Conservation (phyloP, 2,888 invertebrate genomes). For the Hipparchia semele region DNA sequence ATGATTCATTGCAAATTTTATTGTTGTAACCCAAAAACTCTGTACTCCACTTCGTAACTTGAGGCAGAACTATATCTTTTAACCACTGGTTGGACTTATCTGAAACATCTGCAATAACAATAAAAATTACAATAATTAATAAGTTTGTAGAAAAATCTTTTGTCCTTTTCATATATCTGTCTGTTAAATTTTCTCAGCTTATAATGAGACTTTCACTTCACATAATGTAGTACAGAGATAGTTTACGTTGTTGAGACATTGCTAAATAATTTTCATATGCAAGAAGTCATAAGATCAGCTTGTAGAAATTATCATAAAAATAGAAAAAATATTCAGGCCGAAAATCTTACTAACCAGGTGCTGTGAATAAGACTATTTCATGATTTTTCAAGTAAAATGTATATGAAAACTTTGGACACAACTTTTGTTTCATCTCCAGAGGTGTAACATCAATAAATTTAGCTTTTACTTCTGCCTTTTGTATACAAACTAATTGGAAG, state of each 20-base stretch:
- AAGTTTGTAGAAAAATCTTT: neutral
- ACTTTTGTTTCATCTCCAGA: slow-evolving; percentile 54
- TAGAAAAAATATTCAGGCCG: neutral
- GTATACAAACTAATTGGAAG: slow-evolving; percentile 63
- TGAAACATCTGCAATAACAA: slow-evolving; percentile 50
- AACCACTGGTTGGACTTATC: slow-evolving; percentile 79
- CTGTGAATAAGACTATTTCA: slow-evolving; percentile 66
- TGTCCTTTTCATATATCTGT: too few species aligned
- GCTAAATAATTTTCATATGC: too few species aligned
- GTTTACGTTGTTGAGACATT: too few species aligned
- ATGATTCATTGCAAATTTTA: slow-evolving; percentile 77
- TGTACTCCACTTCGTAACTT: slow-evolving; percentile 85
- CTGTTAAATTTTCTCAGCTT: too few species aligned
- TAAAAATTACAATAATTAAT: slow-evolving; percentile 9
- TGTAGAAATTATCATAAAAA: neutral
- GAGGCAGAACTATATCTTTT: slow-evolving; percentile 79
- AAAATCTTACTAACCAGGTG: slow-evolving; percentile 56
- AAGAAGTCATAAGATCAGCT: neutral
- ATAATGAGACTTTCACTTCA: too few species aligned
- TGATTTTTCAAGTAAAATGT: slow-evolving; percentile 64
- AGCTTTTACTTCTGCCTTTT: slow-evolving; percentile 62
- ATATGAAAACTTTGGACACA: slow-evolving; percentile 79
- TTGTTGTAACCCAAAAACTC: slow-evolving; percentile 52
- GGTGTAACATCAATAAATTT: slow-evolving; percentile 77
- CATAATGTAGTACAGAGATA: too few species aligned